Conservation (phyloP, 2,113 vertebrate genomes). For the Calcarius ornatus region DNA sequence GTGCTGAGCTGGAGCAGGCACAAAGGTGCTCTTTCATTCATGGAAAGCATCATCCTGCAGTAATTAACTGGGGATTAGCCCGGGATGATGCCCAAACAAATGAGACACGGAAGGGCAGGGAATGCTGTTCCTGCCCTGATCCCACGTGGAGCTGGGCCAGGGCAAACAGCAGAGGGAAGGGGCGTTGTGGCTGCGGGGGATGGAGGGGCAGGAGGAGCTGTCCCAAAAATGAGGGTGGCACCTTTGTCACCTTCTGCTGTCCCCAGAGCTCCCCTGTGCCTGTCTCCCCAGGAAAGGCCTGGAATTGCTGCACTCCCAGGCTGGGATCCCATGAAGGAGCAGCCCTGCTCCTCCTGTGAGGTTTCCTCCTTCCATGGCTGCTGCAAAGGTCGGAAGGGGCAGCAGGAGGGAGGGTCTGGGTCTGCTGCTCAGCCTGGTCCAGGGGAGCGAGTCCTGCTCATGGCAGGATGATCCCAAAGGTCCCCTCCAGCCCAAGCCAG, state of each 20-base stretch:
- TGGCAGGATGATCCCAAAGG: background rate
- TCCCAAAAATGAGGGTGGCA: background rate
- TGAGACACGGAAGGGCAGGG: conserved; percentile 7
- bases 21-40: conserved; percentile 37
- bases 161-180: background rate
- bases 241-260: background rate
- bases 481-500: background rate
- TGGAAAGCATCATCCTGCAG: conserved; percentile 1
- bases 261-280: fast-evolving
- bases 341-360: background rate
- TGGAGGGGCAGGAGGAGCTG: background rate
- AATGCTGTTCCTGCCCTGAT: background rate
- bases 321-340: background rate
- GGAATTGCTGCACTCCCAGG: background rate
- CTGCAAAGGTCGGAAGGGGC: too few relatives aligned
- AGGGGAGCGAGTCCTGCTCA: background rate
- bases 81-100: conserved; percentile 46
- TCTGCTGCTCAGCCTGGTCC: background rate
- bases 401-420: background rate
- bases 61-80: conserved; percentile 53
- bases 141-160: conserved; percentile 1
- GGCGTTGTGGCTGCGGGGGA: background rate
- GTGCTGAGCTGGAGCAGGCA: background rate
- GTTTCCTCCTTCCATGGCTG: background rate
- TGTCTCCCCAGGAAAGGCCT: fast-evolving